Evolutionary conservation across 2,113 vertebrate genomes (phyloP), one percentile per base, ranked within the genome.

Genomic region (Rallus limicola): DNA sequence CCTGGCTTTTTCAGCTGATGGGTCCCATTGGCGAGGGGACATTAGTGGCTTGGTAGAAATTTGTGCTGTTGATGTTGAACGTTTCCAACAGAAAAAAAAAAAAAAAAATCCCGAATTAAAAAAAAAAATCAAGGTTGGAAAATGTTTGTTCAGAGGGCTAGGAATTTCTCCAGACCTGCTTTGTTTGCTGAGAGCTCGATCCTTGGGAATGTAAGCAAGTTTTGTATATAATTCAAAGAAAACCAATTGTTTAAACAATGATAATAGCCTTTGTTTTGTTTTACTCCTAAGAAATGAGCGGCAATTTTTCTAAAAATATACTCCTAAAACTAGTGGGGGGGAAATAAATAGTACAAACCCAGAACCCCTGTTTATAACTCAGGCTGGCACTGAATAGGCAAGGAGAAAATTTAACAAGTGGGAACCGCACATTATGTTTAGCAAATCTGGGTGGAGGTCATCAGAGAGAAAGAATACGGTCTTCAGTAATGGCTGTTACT

Each of bases 181-280:
- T 97, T 97, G 95, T 96, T 96, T 97, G 96, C 91, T 23, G 88
- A 85, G 93, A 96, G 83, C 88, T 94, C 55, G 71, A 95, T 96
- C 86, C 91, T 97, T 96, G 96, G 96, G 96, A 96, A 94, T 94
- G 86, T 93, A 94, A 94, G 95, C 95, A 95, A 93, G 89, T 97
- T 96, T 95, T 97, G 95, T 97, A 94, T 96, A 95, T 96, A 93
- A 96, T 74, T 97, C 92, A 93, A 95, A 96, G 96, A 96, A 96
- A 97, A 92, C 70, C 96, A 92, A 95, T 97, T 97, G 96, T 95
- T 97, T 96, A 96, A 97, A 96, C 92, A 93, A 87, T 52, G 91
- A 94, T 95, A 94, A 97, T 96, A 82, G 92, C 55, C 59, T 96
- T 96, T 96, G 93, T 95, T 97, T 96, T 93, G 86, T 80, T 97